phyloP scores from a whole-genome alignment of 92 coral and sea anemone species.

The Palythoa grandiflora region DNA sequence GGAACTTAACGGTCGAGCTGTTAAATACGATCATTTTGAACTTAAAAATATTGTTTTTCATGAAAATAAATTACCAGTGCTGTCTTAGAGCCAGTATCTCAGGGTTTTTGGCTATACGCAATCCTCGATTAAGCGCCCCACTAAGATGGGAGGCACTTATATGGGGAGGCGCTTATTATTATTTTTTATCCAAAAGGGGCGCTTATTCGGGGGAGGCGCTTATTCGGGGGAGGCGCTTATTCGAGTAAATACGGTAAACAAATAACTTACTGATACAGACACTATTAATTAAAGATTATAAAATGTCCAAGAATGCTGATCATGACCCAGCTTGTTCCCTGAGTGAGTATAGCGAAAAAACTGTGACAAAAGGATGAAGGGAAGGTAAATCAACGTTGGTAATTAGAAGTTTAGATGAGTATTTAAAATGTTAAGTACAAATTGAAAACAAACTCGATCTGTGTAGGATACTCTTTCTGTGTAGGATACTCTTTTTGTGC shows the following conservation, averaged over 20 bases:
- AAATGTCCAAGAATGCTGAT: not conserved
- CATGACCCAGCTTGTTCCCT: conserved; percentile 10
- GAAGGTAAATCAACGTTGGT: not conserved
- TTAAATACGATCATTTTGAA: no score
- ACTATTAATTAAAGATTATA: not conserved
- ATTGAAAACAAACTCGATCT: not conserved
- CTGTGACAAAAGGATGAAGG: not conserved
- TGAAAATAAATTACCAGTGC: no score
- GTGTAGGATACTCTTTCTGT: not conserved
- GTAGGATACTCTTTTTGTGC: not conserved
- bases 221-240: no score
- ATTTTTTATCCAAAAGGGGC: no score
- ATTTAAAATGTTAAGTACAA: not conserved
- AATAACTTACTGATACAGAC: conserved; percentile 13
- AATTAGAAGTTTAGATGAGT: not conserved
- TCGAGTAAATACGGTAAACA: not conserved
- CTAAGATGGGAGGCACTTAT: no score
- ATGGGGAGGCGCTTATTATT: no score
- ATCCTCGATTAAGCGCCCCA: no score
- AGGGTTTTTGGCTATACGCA: no score
- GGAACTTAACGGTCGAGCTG: no score
- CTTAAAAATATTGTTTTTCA: no score
- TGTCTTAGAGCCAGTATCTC: no score
- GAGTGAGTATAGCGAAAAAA: not conserved
- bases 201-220: no score